Base-by-base conservation (phyloP, 2,797 vertebrate species). In the Bufotes viridis region DNA sequence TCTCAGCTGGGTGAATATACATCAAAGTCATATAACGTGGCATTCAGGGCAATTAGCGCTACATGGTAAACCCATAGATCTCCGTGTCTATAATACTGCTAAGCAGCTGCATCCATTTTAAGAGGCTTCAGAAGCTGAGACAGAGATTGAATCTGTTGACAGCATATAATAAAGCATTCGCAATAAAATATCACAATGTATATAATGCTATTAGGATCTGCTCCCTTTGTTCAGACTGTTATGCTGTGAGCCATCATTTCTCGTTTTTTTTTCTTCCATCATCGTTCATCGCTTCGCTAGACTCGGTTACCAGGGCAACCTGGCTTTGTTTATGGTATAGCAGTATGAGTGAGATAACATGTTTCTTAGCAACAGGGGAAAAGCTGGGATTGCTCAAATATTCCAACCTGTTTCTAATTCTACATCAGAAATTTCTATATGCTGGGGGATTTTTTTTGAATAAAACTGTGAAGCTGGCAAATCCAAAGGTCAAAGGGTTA, bases 281-380 rank as follows among this genome's bases (percentile, higher is more conserved):
- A 72, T 87, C 70, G 81, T 78, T 87, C 63, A 87, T 74, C 53
- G 85, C 81, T 83, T 83, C 61, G 58, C 72, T 70, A 76, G 63
- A 83, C 85, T 58, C 34, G 79, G 88, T 87, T 87, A 8, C 88
- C 81, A 89, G 20, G 65, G 81, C 81, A 89, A 89, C 88, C 63
- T 83, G 80, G 74, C 85, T 83, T 89, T 87, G 84, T 89, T 89
- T 86, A 89, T 74, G 81, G 79, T 80, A 69, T 80, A 89, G 70
- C 88, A 87, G 80, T 61, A 83, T 61, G 55, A 87, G 88, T 89
- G 81, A 83, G 88, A 84, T 87, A 89, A 83, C 85, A 82, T 78
- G 85, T 89, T 72, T 72, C 88, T 29, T 87, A 87, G 88, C 85
- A 89, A 89, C 88, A 49, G 82, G 80, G 88, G 80, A 78, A 89